phyloP scores from a whole-genome alignment of 2,888 invertebrate genomes.

The Eumacrocentrus americanus region DNA sequence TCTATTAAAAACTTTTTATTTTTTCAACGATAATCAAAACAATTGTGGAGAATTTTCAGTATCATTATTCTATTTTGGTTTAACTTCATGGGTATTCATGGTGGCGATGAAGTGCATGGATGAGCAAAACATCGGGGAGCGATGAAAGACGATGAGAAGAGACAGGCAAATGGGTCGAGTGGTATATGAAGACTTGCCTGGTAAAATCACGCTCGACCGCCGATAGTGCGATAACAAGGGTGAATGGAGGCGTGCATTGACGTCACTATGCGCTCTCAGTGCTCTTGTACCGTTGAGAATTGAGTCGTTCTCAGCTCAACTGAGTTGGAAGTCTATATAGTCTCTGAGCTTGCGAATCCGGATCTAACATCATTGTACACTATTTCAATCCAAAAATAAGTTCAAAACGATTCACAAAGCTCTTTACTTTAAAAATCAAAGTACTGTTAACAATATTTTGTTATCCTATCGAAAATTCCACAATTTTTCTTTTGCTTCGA shows the following conservation, averaged over 20 bases:
- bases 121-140: not conserved
- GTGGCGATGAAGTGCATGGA: not conserved
- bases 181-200: conserved; percentile 12
- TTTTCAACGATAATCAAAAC: too few relatives aligned
- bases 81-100: too few relatives aligned
- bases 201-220: conserved; percentile 42
- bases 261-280: conserved; percentile 35
- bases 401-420: too few relatives aligned
- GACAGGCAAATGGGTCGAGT: too few relatives aligned
- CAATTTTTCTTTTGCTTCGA: not conserved
- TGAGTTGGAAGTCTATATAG: too few relatives aligned
- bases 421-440: not conserved
- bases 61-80: too few relatives aligned
- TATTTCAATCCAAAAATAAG: too few relatives aligned
- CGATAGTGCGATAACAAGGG: conserved; percentile 45
- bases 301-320: too few relatives aligned
- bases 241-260: conserved; percentile 42
- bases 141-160: not conserved
- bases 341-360: too few relatives aligned
- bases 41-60: too few relatives aligned
- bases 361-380: too few relatives aligned
- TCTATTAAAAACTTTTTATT: too few relatives aligned
- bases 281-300: not conserved
- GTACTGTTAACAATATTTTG: not conserved
- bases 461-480: not conserved